phyloP scores from a whole-genome alignment of 1,140 invertebrate genomes.

The Dendrolimus kikuchii region DNA sequence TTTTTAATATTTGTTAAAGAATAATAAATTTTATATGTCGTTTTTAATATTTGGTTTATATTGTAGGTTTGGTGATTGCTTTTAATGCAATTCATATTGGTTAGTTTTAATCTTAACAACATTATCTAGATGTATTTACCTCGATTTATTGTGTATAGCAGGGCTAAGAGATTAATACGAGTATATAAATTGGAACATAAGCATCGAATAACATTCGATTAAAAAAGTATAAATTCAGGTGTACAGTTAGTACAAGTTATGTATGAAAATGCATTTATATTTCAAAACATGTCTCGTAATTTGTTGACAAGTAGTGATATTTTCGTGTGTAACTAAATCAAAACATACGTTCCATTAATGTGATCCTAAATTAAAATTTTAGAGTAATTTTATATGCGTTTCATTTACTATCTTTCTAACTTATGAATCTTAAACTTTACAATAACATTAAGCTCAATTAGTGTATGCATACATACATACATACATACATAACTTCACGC shows the following conservation, averaged over 20 bases:
- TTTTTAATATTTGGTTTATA: slow-evolving; percentile 7
- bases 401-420: slow-evolving; percentile 1
- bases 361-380: slow-evolving; percentile 67
- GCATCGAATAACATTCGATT: too few relatives aligned
- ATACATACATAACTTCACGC: too few relatives aligned
- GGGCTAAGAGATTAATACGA: neutral
- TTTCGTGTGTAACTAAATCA: slow-evolving; percentile 16
- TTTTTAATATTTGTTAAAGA: slow-evolving; percentile 33
- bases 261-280: too few relatives aligned
- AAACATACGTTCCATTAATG: slow-evolving; percentile 39
- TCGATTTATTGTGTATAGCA: slow-evolving; percentile 3
- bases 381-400: slow-evolving; percentile 45
- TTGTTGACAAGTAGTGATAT: slow-evolving; percentile 17
- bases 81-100: too few relatives aligned
- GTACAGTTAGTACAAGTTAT: too few relatives aligned
- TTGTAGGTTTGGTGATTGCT: too few relatives aligned
- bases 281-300: neutral
- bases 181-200: too few relatives aligned
- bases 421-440: too few relatives aligned
- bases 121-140: too few relatives aligned
- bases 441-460: too few relatives aligned
- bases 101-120: neutral
- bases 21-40: slow-evolving; percentile 25
- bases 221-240: too few relatives aligned
- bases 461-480: too few relatives aligned